Base-by-base conservation (phyloP, 2,888 invertebrate genomes). In the Andricus quercusramuli region DNA sequence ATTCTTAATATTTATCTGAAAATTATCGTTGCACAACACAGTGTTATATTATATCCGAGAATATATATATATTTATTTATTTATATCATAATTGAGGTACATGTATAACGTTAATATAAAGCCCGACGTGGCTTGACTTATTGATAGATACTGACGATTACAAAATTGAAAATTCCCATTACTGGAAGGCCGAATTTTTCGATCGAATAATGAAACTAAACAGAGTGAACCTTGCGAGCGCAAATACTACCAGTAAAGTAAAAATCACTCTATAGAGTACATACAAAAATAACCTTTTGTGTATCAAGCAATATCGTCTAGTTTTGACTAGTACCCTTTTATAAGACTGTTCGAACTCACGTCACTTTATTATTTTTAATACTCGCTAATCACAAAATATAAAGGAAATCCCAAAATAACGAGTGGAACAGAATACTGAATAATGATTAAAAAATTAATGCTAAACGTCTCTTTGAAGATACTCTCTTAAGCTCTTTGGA, bases 11-110 rank as follows among this genome's bases (percentile, higher is more conserved):
- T 51, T 74, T 74, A 51, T 59, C 29, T 56, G 56, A 59, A 56
- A 74, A 51, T 74, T 37, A 74, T 74, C 51, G 56, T 74, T 74
- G 74, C 74, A 74, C 74, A 74, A 74, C 74, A 74, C 74, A 37
- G 51, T 56, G n/a, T 74, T 74, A 56, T 74, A 32, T 74, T 70
- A 37, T 74, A 56, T 56, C 56, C 56, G n/a, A 74, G 56, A 37
- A n/a, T 74, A 70, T 29, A 56, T 74, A 15, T 56, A 25, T 62
- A 25, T 22, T 9, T 59, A 13, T 59, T 6, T 74, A 56, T 74
- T 29, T 47, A 20, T 51, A 51, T 11, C 13, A 51, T 74, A 56
- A 37, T 74, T 56, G 56, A 74, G 74, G 56, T 74, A 74, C 56
- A 74, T 11, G 32, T 74, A 74, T 56, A 56, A 74, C 22, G 25